These are phyloP conservation scores for Melitaea athalia DNA, from an alignment of 2,888 invertebrate species.

Conservation along the genomic window DNA sequence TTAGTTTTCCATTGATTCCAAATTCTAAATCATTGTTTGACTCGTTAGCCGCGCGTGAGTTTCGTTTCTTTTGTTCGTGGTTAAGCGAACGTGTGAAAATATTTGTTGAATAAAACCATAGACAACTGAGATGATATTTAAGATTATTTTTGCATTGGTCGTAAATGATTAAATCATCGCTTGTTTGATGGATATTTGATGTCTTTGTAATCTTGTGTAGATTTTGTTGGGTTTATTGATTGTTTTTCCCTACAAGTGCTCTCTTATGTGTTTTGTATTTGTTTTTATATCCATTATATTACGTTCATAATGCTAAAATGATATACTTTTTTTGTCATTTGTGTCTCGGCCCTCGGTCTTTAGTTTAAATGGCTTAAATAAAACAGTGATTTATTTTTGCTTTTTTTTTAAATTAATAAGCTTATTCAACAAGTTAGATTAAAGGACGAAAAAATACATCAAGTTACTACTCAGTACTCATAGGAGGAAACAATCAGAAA, in stretches of 20 bases:
- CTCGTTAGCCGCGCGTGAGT: conserved; percentile 60
- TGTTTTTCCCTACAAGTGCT: neutral
- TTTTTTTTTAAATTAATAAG: too few relatives aligned
- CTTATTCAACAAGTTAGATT: too few relatives aligned
- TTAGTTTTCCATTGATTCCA: conserved; percentile 71
- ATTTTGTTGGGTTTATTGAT: neutral
- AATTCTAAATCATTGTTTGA: conserved; percentile 64
- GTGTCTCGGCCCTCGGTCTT: too few relatives aligned
- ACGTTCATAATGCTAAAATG: too few relatives aligned
- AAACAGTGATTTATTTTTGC: too few relatives aligned
- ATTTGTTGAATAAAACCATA: conserved; percentile 31
- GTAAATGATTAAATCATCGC: conserved; percentile 17
- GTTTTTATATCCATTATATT: too few relatives aligned
- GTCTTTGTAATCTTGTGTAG: neutral
- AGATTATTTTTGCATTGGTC: conserved; percentile 32
- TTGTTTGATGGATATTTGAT: conserved; percentile 16
- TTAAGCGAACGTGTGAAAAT: conserved; percentile 60
- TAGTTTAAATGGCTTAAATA: too few relatives aligned
- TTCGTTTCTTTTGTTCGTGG: conserved; percentile 58
- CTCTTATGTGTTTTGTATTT: too few relatives aligned
- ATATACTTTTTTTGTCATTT: too few relatives aligned
- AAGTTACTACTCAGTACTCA: too few relatives aligned
- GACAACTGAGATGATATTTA: conserved; percentile 19
- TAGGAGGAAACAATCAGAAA: too few relatives aligned
- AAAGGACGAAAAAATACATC: too few relatives aligned